phyloP scores from a whole-genome alignment of 2,113 vertebrate genomes.

The Camelus dromedarius region DNA sequence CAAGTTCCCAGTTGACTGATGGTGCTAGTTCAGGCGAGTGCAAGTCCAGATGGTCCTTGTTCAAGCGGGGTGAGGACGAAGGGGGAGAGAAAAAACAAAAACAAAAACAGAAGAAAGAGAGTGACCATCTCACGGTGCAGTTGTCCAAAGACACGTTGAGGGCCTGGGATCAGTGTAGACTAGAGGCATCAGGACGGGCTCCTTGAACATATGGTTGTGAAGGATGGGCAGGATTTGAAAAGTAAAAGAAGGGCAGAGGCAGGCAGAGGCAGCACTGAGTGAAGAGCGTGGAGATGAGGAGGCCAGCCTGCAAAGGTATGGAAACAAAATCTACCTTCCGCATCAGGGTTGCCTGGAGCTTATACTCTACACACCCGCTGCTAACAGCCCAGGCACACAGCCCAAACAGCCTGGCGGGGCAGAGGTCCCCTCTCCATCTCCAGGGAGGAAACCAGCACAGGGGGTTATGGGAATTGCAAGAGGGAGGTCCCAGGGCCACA shows the following conservation, averaged over 20 bases:
- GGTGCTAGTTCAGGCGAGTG: background rate
- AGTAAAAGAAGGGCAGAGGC: background rate
- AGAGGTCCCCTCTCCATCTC: background rate
- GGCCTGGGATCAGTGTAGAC: background rate
- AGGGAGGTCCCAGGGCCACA: background rate
- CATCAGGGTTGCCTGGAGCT: background rate
- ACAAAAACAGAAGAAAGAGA: background rate
- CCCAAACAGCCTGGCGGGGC: background rate
- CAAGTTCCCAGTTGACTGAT: background rate
- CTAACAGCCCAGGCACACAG: background rate
- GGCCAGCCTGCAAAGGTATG: background rate
- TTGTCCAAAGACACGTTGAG: background rate
- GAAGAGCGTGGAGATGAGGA: background rate
- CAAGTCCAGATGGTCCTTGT: background rate
- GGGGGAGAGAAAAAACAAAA: background rate
- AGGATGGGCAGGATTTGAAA: background rate
- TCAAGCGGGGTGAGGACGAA: background rate
- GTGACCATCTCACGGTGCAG: fast-evolving
- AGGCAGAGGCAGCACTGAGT: no score
- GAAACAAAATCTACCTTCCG: background rate
- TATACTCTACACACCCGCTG: no score
- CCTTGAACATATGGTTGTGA: background rate
- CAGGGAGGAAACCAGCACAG: background rate
- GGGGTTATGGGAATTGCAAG: background rate
- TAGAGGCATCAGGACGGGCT: background rate